Percentiles rank a stretch among this genome's conserved stretches.
Evolutionary conservation across 2,797 vertebrate species (phyloP).

Genomic region (Tadarida brasiliensis): DNA sequence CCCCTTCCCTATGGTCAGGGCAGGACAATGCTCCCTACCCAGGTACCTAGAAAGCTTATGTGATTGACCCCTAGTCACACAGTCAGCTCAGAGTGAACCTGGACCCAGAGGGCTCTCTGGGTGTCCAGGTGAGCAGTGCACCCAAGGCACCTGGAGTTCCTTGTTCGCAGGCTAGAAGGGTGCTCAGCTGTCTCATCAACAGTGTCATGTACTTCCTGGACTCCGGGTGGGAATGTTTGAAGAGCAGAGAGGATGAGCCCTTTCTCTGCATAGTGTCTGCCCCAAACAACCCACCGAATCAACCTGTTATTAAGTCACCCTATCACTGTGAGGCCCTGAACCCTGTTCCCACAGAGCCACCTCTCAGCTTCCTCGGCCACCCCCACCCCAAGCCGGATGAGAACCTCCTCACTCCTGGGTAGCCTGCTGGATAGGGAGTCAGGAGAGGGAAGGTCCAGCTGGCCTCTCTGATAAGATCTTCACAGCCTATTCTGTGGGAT

Average conservation of each 20-base stretch:
- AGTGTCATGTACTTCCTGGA: not conserved
- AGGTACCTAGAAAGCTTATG: not conserved
- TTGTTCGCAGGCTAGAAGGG: not conserved
- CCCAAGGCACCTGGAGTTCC: not conserved
- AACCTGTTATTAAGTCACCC: not conserved
- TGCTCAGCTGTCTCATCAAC: not conserved
- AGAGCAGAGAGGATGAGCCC: not conserved
- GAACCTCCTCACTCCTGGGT: not conserved
- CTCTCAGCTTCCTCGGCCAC: not conserved
- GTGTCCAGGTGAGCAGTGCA: not conserved
- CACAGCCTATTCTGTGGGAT: not conserved
- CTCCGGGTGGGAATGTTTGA: not conserved
- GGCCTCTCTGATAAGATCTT: not conserved
- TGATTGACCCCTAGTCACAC: not conserved
- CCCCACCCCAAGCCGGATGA: not conserved
- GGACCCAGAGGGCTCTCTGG: not conserved
- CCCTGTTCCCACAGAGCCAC: not conserved
- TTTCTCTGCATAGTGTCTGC: not conserved
- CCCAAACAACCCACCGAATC: not conserved
- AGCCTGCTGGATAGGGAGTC: not conserved
- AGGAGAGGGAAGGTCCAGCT: not conserved
- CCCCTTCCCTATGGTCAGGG: not conserved
- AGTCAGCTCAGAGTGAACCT: not conserved
- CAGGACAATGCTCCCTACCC: not conserved
- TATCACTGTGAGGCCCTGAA: not conserved